Percentiles rank a stretch among this genome's conserved stretches.
phyloP scores from a whole-genome alignment of 2,797 vertebrate genomes.

The Hippocampus kuda region DNA sequence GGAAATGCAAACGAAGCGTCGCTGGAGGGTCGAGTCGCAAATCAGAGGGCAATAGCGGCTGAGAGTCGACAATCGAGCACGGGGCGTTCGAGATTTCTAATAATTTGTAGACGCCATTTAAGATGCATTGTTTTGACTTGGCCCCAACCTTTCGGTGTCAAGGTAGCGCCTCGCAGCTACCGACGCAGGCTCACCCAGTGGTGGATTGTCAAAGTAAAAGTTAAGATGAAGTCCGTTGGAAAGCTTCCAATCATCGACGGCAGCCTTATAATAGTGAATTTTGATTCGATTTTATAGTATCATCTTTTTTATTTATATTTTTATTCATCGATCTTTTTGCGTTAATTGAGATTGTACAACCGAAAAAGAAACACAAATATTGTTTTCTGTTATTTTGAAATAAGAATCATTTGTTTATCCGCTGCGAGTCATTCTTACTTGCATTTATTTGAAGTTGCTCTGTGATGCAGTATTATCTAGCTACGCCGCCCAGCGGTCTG shows the following conservation, averaged over 20 bases:
- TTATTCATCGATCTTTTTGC: too few species aligned
- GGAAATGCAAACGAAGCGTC: not conserved
- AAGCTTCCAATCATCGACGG: too few species aligned
- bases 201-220: constrained; percentile 8
- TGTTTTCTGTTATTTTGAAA: constrained; percentile 20
- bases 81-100: accelerated
- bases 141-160: constrained; percentile 3
- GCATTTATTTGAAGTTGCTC: not conserved
- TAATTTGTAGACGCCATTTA: not conserved
- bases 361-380: accelerated
- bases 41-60: not conserved
- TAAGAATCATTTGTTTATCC: too few species aligned
- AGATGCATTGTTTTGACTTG: constrained; percentile 53
- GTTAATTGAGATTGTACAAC: not conserved
- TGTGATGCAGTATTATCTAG: not conserved
- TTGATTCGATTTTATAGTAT: not conserved
- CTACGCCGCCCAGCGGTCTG: constrained; percentile 18
- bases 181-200: not conserved
- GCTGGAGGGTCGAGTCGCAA: not conserved
- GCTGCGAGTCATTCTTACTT: not conserved
- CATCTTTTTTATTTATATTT: accelerated
- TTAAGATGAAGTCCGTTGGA: not conserved
- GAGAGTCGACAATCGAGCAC: too few species aligned
- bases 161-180: not conserved
- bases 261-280: not conserved